Conservation (phyloP, 2,797 vertebrate genomes). For the Loris lydekkerianus region DNA sequence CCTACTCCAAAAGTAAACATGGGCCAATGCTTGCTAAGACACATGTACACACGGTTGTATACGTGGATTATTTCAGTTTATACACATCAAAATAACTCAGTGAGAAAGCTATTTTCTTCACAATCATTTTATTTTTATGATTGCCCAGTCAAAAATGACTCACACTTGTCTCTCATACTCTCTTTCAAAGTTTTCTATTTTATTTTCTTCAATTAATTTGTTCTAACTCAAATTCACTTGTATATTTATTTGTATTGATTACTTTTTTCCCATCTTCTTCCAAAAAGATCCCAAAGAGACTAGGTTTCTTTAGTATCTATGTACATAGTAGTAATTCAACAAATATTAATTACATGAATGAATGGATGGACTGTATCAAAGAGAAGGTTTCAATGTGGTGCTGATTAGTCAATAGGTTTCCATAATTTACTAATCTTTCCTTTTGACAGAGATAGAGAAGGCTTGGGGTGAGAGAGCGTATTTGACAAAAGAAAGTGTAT, state of each 20-base stretch:
- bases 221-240: slow-evolving; percentile 9
- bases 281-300: not conserved
- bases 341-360: slow-evolving; percentile 2
- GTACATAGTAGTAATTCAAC: not conserved
- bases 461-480: not conserved
- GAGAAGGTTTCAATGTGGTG: not conserved
- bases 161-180: not conserved
- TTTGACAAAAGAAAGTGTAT: slow-evolving; percentile 8
- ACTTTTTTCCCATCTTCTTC: not conserved
- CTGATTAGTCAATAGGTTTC: not conserved
- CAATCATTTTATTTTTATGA: not conserved
- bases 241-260: slow-evolving; percentile 2
- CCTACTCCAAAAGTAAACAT: not conserved
- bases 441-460: not conserved
- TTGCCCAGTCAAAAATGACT: not conserved
- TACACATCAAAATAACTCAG: slow-evolving; percentile 83
- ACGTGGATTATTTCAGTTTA: slow-evolving; percentile 87
- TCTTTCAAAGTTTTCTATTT: not conserved
- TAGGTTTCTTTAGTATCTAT: not conserved
- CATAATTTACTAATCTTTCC: slow-evolving; percentile 26
- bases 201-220: slow-evolving; percentile 23
- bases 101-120: slow-evolving; percentile 1
- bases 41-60: not conserved
- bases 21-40: not conserved
- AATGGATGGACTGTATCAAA: slow-evolving; percentile 12